These are phyloP conservation scores for Molossus alvarezi DNA, from an alignment of 2,797 vertebrate genomes.

Conservation along the genomic window DNA sequence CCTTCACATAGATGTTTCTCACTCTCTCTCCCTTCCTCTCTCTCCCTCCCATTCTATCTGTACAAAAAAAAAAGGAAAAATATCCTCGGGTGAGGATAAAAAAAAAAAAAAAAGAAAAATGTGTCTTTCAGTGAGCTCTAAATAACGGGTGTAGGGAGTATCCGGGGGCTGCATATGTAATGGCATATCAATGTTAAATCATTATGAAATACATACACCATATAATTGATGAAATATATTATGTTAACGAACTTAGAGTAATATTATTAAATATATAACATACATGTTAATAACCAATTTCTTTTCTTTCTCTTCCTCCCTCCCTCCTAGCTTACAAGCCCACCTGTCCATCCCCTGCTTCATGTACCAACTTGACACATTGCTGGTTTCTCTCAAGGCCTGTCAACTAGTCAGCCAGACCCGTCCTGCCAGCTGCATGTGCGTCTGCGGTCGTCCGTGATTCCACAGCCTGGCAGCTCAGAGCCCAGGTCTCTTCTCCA, in stretches of 20 bases:
- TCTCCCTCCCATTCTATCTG: too few relatives aligned
- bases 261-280: background rate
- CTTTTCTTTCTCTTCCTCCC: background rate
- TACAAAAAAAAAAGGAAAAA: too few relatives aligned
- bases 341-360: background rate
- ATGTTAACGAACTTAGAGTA: background rate
- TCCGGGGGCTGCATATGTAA: background rate
- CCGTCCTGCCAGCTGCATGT: background rate
- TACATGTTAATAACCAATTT: background rate
- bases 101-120: background rate
- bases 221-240: background rate
- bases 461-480: background rate
- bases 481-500: background rate
- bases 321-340: background rate
- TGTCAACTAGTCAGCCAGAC: background rate
- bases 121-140: constrained; percentile 21
- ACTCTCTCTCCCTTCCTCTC: too few relatives aligned
- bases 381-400: background rate
- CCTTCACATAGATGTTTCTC: too few relatives aligned
- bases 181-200: background rate
- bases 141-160: background rate
- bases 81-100: too few relatives aligned
- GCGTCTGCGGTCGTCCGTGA: background rate
- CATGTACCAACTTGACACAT: background rate
- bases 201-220: background rate